Percentiles rank a stretch among this genome's conserved stretches.
These are phyloP conservation scores for Rhabditoides inermis DNA, from an alignment of 2,888 invertebrate genomes.

Conservation along the genomic window DNA sequence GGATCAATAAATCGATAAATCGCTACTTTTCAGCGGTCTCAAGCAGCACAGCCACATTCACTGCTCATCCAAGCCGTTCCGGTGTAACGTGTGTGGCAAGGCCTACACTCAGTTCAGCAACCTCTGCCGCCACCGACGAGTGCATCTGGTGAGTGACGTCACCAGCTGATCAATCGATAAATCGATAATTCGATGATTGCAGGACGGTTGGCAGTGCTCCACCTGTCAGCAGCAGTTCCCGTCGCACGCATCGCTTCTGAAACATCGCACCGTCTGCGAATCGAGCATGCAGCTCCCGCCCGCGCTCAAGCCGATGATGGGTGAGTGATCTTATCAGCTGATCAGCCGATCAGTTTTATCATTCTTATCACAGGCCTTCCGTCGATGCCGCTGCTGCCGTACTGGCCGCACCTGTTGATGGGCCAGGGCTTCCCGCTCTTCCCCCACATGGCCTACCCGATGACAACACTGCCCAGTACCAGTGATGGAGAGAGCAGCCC, in stretches of 20 bases:
- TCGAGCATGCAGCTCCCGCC: too few relatives aligned
- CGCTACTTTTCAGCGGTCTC: slow-evolving; percentile 69
- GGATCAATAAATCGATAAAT: too few relatives aligned
- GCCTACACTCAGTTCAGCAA: slow-evolving; percentile 99
- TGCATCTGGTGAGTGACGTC: slow-evolving; percentile 71
- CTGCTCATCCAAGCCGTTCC: slow-evolving; percentile 83
- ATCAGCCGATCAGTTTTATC: too few relatives aligned
- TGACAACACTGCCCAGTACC: slow-evolving; percentile 8
- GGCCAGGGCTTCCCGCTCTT: slow-evolving; percentile 15
- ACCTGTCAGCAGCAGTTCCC: too few relatives aligned
- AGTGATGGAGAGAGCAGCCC: slow-evolving; percentile 36
- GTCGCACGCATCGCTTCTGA: slow-evolving; percentile 80
- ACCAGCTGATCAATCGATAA: neutral
- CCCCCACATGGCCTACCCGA: slow-evolving; percentile 12
- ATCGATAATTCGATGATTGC: slow-evolving; percentile 5
- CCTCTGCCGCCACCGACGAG: slow-evolving; percentile 95
- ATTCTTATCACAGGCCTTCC: too few relatives aligned
- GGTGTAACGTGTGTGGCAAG: slow-evolving; percentile 75
- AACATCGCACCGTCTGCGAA: slow-evolving; percentile 94
- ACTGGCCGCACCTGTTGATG: slow-evolving; percentile 25
- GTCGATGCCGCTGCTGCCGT: slow-evolving; percentile 11
- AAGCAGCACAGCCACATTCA: slow-evolving; percentile 99
- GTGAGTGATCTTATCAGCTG: too few relatives aligned
- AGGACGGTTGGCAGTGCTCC: slow-evolving; percentile 71
- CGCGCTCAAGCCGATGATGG: too few relatives aligned